Evolutionary conservation across 2,888 invertebrate species (phyloP), one percentile per base, ranked within the genome.

Genomic region (Hydropsyche betteni): DNA sequence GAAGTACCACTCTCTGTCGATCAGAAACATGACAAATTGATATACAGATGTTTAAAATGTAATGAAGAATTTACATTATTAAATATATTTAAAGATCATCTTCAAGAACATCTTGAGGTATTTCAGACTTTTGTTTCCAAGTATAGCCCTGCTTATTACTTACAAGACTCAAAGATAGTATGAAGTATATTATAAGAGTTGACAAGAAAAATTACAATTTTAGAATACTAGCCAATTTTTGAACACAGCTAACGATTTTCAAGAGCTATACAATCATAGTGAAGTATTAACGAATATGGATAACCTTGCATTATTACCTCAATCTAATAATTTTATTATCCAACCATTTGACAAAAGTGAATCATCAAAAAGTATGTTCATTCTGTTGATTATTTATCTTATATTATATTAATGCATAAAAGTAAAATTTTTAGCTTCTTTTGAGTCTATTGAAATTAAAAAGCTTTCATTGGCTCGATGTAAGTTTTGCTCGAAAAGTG

Each of bases 41-140:
- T 24, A 16, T 64, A 64, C 34, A 64, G 34, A 64, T 64, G 64
- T 64, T 12, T 36, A n/a, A 64, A 36, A 64, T 64, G 64, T 36
- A 33, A n/a, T 2, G 12, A 36, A 34, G 64, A 64, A 36, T 64
- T 64, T 64, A 5, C 34, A 36, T 12, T 64, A 5, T 4, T 64
- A n/a, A 33, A 64, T n/a, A 34, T 36, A 34, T 64, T 64, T 36
- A n/a, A 64, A 64, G 64, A 64, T 12, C 64, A 64, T 36, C 12
- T 64, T 34, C 4, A 64, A 64, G 12, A 34, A 10, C 64, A 64
- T 64, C 34, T 12, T 36, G 64, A 64, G 34, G 64, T 64, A 64
- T 33, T 24, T 24, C 24, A 24, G 24, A 24, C 2, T 24, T 24
- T 24, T 24, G 24, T 24, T 24, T 24, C 24, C 2, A 24, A 24